Base-by-base conservation (phyloP, 2,888 invertebrate species). In the Empis stercorea region DNA sequence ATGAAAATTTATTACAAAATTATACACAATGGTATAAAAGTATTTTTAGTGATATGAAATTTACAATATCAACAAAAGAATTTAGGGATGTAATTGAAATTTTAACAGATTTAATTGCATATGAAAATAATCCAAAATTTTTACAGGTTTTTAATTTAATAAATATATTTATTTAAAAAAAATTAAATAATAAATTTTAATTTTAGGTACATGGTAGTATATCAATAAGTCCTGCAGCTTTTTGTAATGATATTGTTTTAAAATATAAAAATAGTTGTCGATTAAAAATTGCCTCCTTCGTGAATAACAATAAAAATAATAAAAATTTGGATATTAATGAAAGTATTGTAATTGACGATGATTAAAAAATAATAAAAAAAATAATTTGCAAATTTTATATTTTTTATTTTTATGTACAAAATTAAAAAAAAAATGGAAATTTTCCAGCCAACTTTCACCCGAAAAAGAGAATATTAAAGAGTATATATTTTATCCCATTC, bases 31-130 rank as follows among this genome's bases (percentile, higher is more conserved):
- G 67, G 68, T 68, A 65, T 43, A 68, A 66, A 34, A 59, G 58
- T 15, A 55, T 64, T 34, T 61, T 67, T 32, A 62, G 61, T 1
- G 66, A 68, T 54, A 66, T 67, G 64, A 64, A 63, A 17, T 62
- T 61, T 46, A 44, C 53, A 3, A 48, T 66, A 2, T 56, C 55
- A 11, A 20, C 50, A 1, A 59, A 59, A 11, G 59, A 61, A 43
- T 67, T 67, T 48, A 61, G 61, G 48, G 48, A 53, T 11, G 46
- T 61, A 11, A 48, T 68, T 4, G 47, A 51, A 4, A 49, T 62
- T 38, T 45, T 67, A 17, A 56, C 59, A 9, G 56, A 62, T 30
- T 55, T 61, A n/a, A 50, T 65, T 13, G 47, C 52, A 7, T 62
- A 61, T 40, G 67, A 67, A 54, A 47, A 46, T 11, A 63, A 65